Conservation (phyloP, 2,113 vertebrate genomes). For the Eudyptes chrysolophus region DNA sequence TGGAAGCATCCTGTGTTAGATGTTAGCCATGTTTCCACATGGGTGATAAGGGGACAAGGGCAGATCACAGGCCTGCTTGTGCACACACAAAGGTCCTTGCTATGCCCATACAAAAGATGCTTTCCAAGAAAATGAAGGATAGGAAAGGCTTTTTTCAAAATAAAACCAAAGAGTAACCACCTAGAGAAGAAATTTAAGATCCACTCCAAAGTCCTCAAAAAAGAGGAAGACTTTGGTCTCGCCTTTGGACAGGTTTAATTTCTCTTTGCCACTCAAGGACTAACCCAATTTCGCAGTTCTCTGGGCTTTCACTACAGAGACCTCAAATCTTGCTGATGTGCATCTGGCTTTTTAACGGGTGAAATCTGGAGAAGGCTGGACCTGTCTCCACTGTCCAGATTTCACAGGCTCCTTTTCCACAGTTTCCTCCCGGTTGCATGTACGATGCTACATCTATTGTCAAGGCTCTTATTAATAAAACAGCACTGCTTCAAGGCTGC, state of each 20-base stretch:
- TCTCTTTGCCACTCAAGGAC: neutral
- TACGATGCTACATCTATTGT: neutral
- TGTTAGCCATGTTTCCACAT: neutral
- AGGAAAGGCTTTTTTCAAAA: neutral
- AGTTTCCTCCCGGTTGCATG: neutral
- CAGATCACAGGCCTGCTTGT: neutral
- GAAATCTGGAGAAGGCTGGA: neutral
- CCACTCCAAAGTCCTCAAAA: neutral
- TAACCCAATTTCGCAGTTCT: neutral
- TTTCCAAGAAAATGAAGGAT: neutral
- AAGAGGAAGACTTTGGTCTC: neutral
- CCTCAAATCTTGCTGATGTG: neutral
- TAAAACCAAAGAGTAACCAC: neutral
- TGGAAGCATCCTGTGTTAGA: rapidly evolving
- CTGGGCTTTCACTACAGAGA: neutral
- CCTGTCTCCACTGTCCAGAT: neutral
- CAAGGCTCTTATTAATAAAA: neutral
- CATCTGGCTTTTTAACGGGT: neutral
- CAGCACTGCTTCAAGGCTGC: neutral
- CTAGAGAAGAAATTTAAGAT: neutral
- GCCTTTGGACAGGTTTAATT: neutral
- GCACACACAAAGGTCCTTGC: neutral
- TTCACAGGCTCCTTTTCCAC: neutral
- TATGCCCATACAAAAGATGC: rapidly evolving
- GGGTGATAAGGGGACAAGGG: too few species aligned